Evolutionary conservation across 2,888 invertebrate genomes (phyloP).

Genomic region (Cotesia congregata): DNA sequence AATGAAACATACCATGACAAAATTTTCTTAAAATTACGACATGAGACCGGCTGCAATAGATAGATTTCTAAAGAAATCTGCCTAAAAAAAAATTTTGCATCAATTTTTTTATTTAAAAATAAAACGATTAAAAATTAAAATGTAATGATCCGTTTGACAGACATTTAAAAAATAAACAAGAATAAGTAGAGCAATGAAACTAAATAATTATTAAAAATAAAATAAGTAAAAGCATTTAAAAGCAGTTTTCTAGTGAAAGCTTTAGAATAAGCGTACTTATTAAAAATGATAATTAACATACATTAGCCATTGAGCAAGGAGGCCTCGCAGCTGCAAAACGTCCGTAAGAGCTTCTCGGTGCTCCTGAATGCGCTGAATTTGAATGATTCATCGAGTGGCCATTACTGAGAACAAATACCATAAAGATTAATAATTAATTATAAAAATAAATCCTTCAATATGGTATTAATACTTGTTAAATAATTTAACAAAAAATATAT

Average conservation of each 20-base stretch:
- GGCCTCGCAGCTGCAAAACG: constrained; percentile 78
- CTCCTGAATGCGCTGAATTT: constrained; percentile 48
- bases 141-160: too few relatives aligned
- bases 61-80: too few relatives aligned
- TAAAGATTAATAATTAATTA: not conserved
- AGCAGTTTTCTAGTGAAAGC: constrained; percentile 12
- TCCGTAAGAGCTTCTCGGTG: constrained; percentile 67
- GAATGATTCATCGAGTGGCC: constrained; percentile 44
- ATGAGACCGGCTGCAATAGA: too few relatives aligned
- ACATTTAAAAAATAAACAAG: not conserved
- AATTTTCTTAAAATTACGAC: too few relatives aligned
- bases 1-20: too few relatives aligned
- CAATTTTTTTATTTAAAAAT: too few relatives aligned
- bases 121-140: too few relatives aligned
- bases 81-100: too few relatives aligned
- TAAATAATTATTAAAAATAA: constrained; percentile 6
- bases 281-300: constrained; percentile 54
- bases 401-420: constrained; percentile 54
- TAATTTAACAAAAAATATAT: not conserved
- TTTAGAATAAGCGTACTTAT: not conserved
- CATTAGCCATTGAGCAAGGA: constrained; percentile 79
- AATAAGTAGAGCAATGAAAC: not conserved
- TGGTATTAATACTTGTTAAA: too few relatives aligned
- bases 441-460: not conserved
- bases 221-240: not conserved